Base-by-base conservation (phyloP, 2,888 invertebrate genomes). In the Cloeon dipterum region DNA sequence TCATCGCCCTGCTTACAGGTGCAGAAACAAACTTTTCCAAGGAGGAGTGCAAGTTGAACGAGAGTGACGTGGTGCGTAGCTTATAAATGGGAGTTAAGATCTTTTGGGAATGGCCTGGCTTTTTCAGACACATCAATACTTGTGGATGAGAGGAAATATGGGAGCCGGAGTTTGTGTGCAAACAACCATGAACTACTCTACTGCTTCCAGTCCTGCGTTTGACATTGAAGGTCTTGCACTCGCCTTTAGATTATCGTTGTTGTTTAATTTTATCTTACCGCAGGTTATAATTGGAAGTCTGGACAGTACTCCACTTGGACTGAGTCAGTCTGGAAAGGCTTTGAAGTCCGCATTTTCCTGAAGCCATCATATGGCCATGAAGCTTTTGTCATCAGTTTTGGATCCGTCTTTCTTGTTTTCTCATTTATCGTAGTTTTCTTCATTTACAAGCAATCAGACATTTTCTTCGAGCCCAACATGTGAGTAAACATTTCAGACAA, bases 221-320 rank as follows among this genome's bases (percentile, higher is more conserved):
- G 54, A 65, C 7, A 70, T 74, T 44, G 56, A 66, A 44, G 71
- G 81, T 79, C n/a, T n/a, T n/a, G n/a, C n/a, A n/a, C n/a, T n/a
- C n/a, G n/a, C n/a, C n/a, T n/a, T n/a, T n/a, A n/a, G n/a, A n/a
- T n/a, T n/a, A n/a, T n/a, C n/a, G n/a, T n/a, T n/a, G n/a, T 23
- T 23, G 7, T 23, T 23, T 23, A 23, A 23, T 23, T 7, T 23
- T 23, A 23, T 23, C 8, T 26, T n/a, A 45, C 53, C 52, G 18
- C 45, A 81, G 79, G 66, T 49, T 83, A 83, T 50, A 68, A 82
- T 50, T 72, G 77, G 68, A 58, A 63, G 16, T 79, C 81, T 0
- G 74, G 74, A 11, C 45, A 63, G 46, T 89, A 74, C 55, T 83
- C 86, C 4, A 73, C 83, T 10, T 88, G 88, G 88, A 74, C 83